Base-by-base conservation (phyloP, 2,797 vertebrate genomes). In the Eulemur rubriventer region DNA sequence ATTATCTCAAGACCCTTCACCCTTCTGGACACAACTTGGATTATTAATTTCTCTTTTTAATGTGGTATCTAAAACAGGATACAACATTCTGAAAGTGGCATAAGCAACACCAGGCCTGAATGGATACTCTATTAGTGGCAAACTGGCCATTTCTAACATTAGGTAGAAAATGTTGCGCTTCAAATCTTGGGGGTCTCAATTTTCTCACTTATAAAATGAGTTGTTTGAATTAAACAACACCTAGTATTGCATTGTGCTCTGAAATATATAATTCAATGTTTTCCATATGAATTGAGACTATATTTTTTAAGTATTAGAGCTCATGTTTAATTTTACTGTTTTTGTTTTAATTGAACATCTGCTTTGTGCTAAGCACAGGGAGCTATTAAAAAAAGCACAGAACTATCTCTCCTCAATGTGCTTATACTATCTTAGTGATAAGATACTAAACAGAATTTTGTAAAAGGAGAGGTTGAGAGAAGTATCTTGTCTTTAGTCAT, bases 261-360 rank as follows among this genome's bases (percentile, higher is more conserved):
- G 38, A 87, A 88, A 50, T 67, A 65, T 6, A 1, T n/a, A 83
- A 67, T 73, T 75, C n/a, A 81, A 4, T 41, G 1, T 69, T 80
- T 59, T 22, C 18, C 65, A 22, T 55, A 46, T 20, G 11, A 5
- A 48, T 70, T 14, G 35, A 48, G 43, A n/a, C 18, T 63, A 46
- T 46, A 65, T 52, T 84, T 79, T n/a, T 79, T 87, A 69, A 5
- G 7, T 46, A 57, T 35, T 12, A 61, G 35, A 63, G 12, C 26
- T 88, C 28, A 55, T 82, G 24, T 55, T 95, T 72, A 41, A 46
- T 59, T 72, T 93, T 43, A 81, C 7, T 55, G 59, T 41, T 89
- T 63, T 63, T 8, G 83, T 97, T 96, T 86, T 59, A 82, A 85
- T 17, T 91, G 63, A 81, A 57, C 33, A 24, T 97, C 48, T 94